Base-by-base conservation (phyloP, 2,888 invertebrate species). In the Callosobruchus maculatus region DNA sequence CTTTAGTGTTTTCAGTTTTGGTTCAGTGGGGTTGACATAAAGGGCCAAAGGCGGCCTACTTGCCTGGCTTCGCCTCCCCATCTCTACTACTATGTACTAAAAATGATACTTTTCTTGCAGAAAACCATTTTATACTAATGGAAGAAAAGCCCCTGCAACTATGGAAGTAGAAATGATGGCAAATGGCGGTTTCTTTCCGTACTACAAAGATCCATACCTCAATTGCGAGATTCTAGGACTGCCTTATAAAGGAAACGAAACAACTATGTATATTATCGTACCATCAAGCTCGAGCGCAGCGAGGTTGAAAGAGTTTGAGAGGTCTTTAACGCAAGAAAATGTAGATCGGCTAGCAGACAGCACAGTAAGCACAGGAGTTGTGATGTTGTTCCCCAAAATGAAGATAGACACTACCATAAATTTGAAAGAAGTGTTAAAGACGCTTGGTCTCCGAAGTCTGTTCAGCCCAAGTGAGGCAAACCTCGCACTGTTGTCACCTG, bases 341-440 rank as follows among this genome's bases (percentile, higher is more conserved):
- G 86, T 93, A 30, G 88, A 91, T 22, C 78, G 82, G 0, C 78
- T 92, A 66, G 90, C 91, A 20, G 83, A 82, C 20, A 86, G 86
- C 72, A 89, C 90, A 82, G 83, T 80, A 0, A 86, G 85, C 30
- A 87, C 87, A 5, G 87, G 89, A 5, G 88, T 91, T 26, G 86
- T 93, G 0, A 84, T 93, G 0, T 87, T 91, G 49, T 88, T 93
- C 66, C 95, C 95, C 0, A 93, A 92, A 84, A 92, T 95, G 92
- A 91, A 92, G 79, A 86, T 95, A 0, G 89, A 91, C 76, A 90
- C 88, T 70, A 89, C 88, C 0, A 80, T 90, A 1, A 88, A 90
- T 78, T 84, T 95, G 68, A 90, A 89, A 74, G 77, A 87, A 0
- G 81, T 90, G 0, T 85, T 95, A 2, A 85, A 89, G 77, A 82